phyloP scores from a whole-genome alignment of 2,888 invertebrate species.

The Agriopis aurantiaria region DNA sequence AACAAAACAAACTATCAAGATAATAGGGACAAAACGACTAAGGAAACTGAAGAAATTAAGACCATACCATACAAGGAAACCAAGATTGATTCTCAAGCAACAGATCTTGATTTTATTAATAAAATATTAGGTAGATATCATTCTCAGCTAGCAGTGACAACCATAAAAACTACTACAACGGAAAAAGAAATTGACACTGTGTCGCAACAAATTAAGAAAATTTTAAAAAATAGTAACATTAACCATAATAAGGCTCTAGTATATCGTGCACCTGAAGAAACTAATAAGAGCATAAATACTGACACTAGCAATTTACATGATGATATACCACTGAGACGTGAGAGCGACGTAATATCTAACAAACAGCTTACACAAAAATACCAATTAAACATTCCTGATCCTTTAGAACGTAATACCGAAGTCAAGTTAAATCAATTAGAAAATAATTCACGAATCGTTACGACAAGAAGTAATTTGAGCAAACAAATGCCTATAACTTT shows the following conservation, averaged over 20 bases:
- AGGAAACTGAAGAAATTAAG: neutral
- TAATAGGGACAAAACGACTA: neutral
- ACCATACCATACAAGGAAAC: neutral
- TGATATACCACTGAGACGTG: neutral
- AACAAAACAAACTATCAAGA: neutral
- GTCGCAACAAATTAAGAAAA: conserved; percentile 13
- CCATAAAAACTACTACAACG: conserved; percentile 8
- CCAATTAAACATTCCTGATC: neutral
- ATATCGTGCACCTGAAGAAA: neutral
- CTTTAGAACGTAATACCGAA: neutral
- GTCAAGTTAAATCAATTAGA: neutral
- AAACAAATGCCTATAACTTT: neutral
- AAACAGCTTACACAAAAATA: neutral
- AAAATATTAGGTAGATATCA: conserved; percentile 13
- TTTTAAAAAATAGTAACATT: conserved; percentile 8
- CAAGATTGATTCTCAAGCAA: conserved; percentile 1
- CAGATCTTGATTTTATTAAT: conserved; percentile 11
- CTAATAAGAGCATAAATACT: neutral
- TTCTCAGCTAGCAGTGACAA: neutral
- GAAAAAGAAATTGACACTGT: conserved; percentile 10
- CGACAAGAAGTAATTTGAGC: neutral
- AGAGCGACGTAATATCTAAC: neutral
- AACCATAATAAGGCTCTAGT: neutral
- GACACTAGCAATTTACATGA: neutral
- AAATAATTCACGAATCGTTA: neutral